phyloP scores from a whole-genome alignment of 2,888 invertebrate species.

The Arge pagana region DNA sequence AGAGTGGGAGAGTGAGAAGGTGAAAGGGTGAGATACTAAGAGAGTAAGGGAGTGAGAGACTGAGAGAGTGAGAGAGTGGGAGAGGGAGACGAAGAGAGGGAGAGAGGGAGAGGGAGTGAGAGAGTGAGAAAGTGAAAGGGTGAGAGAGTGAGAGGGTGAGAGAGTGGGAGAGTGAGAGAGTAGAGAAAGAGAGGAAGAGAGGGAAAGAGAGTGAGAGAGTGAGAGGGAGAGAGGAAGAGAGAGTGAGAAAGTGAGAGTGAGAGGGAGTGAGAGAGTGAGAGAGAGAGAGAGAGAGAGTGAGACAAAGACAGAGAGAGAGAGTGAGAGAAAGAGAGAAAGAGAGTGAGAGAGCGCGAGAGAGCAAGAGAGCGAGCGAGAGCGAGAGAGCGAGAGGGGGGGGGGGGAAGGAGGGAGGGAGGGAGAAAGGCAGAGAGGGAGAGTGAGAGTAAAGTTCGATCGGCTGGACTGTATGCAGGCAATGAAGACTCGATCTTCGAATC shows the following conservation, averaged over 20 bases:
- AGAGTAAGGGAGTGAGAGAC: no score
- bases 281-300: no score
- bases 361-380: conserved; percentile 11
- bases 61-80: no score
- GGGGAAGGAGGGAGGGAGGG: conserved; percentile 6
- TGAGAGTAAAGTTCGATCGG: conserved; percentile 13
- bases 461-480: conserved; percentile 12
- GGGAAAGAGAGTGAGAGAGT: background rate
- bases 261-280: no score
- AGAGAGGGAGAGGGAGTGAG: no score
- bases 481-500: conserved; percentile 15
- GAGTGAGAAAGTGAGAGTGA: no score
- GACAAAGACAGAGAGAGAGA: no score
- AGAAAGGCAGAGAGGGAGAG: background rate
- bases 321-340: no score
- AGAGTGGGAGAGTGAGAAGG: no score
- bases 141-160: conserved; percentile 4
- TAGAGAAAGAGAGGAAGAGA: background rate
- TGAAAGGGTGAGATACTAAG: no score
- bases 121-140: conserved; percentile 1
- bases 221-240: background rate
- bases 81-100: no score
- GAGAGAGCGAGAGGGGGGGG: conserved; percentile 1
- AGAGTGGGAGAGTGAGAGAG: conserved; percentile 4
- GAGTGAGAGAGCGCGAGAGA: no score